Evolutionary conservation across 2,888 invertebrate species (phyloP).

Genomic region (Melinopterus prodromus): DNA sequence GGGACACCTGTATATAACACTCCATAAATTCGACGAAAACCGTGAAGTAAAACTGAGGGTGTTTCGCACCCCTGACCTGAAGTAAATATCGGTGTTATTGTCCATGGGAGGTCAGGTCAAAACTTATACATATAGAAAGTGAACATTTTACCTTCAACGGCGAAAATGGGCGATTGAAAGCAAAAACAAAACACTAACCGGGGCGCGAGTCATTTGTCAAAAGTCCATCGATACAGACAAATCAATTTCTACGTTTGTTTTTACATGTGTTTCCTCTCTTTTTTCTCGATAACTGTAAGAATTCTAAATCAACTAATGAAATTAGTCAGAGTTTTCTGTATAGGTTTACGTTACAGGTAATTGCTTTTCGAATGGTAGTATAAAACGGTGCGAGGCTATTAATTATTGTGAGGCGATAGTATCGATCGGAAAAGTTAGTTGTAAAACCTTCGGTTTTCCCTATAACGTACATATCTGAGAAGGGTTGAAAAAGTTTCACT

Average conservation of each 20-base stretch:
- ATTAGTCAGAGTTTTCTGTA: no score
- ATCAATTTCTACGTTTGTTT: background rate
- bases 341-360: no score
- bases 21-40: no score
- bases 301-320: background rate
- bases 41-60: background rate
- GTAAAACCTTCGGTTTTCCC: no score
- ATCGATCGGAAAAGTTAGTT: no score
- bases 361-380: no score
- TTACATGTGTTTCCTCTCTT: no score
- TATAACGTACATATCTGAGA: no score
- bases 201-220: constrained; percentile 1
- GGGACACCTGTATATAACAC: no score
- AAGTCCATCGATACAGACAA: background rate
- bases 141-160: background rate
- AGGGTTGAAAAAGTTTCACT: no score
- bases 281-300: background rate
- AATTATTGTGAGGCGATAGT: no score
- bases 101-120: background rate
- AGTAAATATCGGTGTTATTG: background rate
- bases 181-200: background rate
- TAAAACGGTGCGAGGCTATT: no score
- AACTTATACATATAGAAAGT: background rate
- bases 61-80: background rate
- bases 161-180: background rate